Base-by-base conservation (phyloP, 2,888 invertebrate species). In the Polyploca ridens region DNA sequence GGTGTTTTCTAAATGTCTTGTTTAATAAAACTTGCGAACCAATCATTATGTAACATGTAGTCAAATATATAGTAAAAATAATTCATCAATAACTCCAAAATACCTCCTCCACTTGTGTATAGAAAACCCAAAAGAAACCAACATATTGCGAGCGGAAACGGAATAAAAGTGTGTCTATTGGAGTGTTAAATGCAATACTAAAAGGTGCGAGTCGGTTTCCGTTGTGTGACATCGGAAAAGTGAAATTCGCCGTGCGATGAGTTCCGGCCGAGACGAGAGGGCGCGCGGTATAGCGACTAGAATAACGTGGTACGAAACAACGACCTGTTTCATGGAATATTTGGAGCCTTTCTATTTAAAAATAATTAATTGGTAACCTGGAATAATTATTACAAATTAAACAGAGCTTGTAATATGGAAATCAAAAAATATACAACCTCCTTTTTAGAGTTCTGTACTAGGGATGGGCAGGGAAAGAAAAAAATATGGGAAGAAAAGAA, bases 191-290 rank as follows among this genome's bases (percentile, higher is more conserved):
- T 78, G 77, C 79, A 83, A 82, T 79, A 83, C 82, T 84, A 83
- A 82, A 49, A 85, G 82, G 81, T 84, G 83, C 71, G 75, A 44
- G 72, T 81, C 84, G 79, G 83, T 83, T 84, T 84, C 79, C 83
- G 77, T 77, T 6, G 44, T 13, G 13, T 44, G 44, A 44, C 44
- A 44, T 79, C 69, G 73, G 87, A 85, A 89, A 86, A 88, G 82
- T 85, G 86, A 1, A 88, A 88, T 88, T 89, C 86, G 84, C 80
- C 79, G 73, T 68, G 74, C 70, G 13, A 44, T 13, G 44, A 44
- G 44, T 80, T 82, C 82, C 78, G 76, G 60, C 44, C 63, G 54
- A 63, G 58, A 68, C 69, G 65, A 14, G 38, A 38, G 2, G 38
- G 49, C 7, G 5, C 7, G 5, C 8, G 41, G 11, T 10, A 1